A percentile compares a stretch with the other conserved stretches of the same genome.
Conservation (phyloP, 2,888 invertebrate species). For the Metellina segmentata region DNA sequence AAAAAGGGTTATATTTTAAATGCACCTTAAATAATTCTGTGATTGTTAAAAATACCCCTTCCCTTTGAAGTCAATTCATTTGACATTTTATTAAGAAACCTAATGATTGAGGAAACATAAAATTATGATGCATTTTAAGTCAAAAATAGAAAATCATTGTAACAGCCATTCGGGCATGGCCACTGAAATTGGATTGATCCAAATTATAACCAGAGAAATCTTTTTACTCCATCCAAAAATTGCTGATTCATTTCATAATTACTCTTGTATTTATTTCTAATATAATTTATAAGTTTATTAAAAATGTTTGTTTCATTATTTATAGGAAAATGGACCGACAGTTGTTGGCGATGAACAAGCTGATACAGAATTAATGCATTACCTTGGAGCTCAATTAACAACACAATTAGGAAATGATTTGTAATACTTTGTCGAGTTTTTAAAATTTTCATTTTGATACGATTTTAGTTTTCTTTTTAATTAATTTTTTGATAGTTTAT, state of each 20-base stretch:
- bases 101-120: too few relatives aligned
- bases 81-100: too few relatives aligned
- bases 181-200: background rate
- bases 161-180: background rate
- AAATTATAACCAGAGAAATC: background rate
- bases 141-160: too few relatives aligned
- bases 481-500: too few relatives aligned
- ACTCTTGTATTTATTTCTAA: background rate
- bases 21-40: too few relatives aligned
- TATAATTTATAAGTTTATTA: background rate
- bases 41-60: too few relatives aligned
- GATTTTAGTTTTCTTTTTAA: too few relatives aligned
- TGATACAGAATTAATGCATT: slow-evolving; percentile 80
- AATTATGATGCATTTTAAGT: too few relatives aligned
- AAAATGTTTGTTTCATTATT: background rate
- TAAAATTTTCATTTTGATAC: too few relatives aligned
- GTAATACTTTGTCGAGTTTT: slow-evolving; percentile 29
- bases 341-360: slow-evolving; percentile 81
- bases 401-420: slow-evolving; percentile 80
- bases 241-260: slow-evolving; percentile 30
- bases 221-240: slow-evolving; percentile 18
- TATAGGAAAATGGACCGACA: slow-evolving; percentile 81
- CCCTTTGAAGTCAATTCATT: too few relatives aligned
- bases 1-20: too few relatives aligned
- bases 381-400: slow-evolving; percentile 79